Evolutionary conservation across 2,113 vertebrate species (phyloP).

Genomic region (Tychaedon coryphoeus): DNA sequence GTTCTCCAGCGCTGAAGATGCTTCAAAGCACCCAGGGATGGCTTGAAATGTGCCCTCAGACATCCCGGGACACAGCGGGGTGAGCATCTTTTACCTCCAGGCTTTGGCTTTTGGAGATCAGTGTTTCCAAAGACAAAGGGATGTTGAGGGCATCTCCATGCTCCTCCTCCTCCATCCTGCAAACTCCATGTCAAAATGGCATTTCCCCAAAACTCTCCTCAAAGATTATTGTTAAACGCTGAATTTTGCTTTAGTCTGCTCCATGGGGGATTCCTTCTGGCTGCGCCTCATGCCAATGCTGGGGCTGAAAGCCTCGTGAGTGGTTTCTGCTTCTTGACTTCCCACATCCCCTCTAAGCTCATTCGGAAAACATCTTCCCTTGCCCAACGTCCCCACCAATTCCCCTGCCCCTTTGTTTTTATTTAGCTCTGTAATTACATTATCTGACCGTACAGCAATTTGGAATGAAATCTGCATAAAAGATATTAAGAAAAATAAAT

Average conservation of each 20-base stretch:
- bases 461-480: constrained; percentile 13
- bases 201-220: neutral
- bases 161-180: neutral
- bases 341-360: neutral
- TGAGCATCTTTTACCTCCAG: neutral
- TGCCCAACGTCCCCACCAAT: neutral
- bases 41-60: accelerated
- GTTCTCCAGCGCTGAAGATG: neutral
- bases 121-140: neutral
- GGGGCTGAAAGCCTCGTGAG: neutral
- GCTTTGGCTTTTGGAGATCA: neutral
- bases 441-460: neutral
- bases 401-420: constrained; percentile 8
- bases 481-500: neutral
- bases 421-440: constrained; percentile 15
- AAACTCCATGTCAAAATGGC: accelerated
- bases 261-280: neutral
- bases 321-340: neutral
- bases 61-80: accelerated
- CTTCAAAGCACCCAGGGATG: neutral
- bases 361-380: neutral
- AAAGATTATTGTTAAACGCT: neutral
- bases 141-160: neutral
- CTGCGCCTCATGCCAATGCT: accelerated
- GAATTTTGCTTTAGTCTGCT: neutral